Evolutionary conservation across 2,888 invertebrate genomes (phyloP), one percentile per base, ranked within the genome.

Genomic region (Camptogramma bilineatum): DNA sequence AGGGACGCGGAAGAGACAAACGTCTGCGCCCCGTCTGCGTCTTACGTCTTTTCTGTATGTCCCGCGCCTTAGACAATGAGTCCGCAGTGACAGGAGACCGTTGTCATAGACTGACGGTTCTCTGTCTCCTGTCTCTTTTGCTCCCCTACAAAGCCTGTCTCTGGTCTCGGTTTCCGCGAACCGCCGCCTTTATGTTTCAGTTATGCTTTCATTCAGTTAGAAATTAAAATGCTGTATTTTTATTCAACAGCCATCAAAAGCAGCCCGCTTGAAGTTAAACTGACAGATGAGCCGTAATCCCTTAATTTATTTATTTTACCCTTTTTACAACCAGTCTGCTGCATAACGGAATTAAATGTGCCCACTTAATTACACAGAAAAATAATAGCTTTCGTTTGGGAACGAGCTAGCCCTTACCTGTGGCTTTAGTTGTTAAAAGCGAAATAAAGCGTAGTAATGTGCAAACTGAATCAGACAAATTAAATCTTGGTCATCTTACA

Each of bases 331-430:
- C 52, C 48, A 42, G 53, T 17, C 58, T 13, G 52, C 63, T 57
- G 62, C 62, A 52, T 61, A 66, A 60, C 62, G 47, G 56, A 66
- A 67, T 70, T 63, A 65, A 65, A 70, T 56, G 55, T 69, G 21
- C 55, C 48, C 64, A 52, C 64, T 62, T 63, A 50, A 62, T 62
- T 65, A 59, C 56, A 44, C n/a, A 58, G 16, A 62, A 63, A 70
- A 69, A 62, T 44, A 31, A 55, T 48, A 17, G 34, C 51, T 51
- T 16, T 52, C 39, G 58, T 48, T 54, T 46, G 21, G 19, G 16
- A 59, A 56, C 21, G 16, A 44, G 21, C 44, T 58, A 51, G 53
- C 4, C 10, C 10, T 39, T 21, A 16, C n/a, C 34, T 19, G 31
- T 18, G 54, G 19, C 24, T 56, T 28, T n/a, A 24, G 52, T 19